A percentile compares a stretch with the other conserved stretches of the same genome.
phyloP scores from a whole-genome alignment of 2,113 vertebrate species.

The Podilymbus podiceps region DNA sequence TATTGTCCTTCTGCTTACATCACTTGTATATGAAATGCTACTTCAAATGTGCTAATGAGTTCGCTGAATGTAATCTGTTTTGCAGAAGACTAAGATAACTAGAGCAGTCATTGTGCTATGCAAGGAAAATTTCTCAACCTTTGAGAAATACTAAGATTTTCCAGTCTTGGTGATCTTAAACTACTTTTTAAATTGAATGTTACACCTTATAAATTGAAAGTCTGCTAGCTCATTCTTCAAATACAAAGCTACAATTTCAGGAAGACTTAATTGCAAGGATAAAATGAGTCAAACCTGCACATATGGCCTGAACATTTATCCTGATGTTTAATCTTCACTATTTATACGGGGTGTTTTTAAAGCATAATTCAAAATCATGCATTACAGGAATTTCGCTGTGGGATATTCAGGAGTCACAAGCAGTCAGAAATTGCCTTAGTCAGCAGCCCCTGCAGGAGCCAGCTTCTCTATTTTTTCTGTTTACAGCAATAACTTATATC shows the following conservation, averaged over 20 bases:
- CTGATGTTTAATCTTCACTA: conserved; percentile 39
- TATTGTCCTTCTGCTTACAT: background rate
- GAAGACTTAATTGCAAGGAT: background rate
- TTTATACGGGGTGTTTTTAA: conserved; percentile 29
- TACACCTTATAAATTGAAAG: conserved; percentile 31
- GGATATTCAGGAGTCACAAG: conserved; percentile 38
- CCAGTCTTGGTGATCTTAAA: background rate
- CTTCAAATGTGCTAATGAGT: background rate
- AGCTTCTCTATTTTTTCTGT: background rate
- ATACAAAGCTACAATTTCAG: background rate
- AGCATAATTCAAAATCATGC: conserved; percentile 15
- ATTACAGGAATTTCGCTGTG: background rate
- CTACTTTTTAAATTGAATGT: background rate
- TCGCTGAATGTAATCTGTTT: background rate
- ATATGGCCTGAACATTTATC: background rate
- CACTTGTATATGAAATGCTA: background rate
- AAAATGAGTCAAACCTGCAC: background rate
- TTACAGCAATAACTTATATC: conserved; percentile 25
- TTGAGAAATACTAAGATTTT: background rate
- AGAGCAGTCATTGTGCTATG: background rate
- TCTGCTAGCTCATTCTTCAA: conserved; percentile 23
- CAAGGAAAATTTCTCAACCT: background rate
- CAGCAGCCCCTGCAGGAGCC: conserved; percentile 23
- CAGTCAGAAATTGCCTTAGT: background rate
- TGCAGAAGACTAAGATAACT: background rate